Evolutionary conservation across 2,888 invertebrate species (phyloP).

Genomic region (Eilema caniola): DNA sequence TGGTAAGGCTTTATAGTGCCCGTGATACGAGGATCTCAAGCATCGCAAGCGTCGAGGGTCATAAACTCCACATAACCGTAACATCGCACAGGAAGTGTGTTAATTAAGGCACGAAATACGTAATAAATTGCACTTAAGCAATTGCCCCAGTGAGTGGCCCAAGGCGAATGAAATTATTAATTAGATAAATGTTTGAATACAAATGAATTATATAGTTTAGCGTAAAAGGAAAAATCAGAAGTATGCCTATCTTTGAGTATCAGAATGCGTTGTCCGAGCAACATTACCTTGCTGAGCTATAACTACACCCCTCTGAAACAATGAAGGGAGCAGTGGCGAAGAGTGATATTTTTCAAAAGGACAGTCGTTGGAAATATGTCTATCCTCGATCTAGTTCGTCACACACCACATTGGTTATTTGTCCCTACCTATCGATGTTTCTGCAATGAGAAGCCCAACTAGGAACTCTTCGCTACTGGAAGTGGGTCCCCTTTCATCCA

Average conservation of each 20-base stretch:
- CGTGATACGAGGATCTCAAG: neutral
- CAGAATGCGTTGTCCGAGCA: too few relatives aligned
- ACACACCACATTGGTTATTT: too few relatives aligned
- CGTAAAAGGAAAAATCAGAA: neutral
- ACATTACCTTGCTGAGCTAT: too few relatives aligned
- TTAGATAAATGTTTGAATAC: conserved; percentile 39
- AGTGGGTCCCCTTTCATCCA: neutral
- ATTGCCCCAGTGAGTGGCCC: conserved; percentile 64
- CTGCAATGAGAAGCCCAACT: too few relatives aligned
- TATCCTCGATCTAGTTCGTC: too few relatives aligned
- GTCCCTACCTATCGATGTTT: too few relatives aligned
- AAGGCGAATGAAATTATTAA: conserved; percentile 59
- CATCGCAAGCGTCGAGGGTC: conserved; percentile 44
- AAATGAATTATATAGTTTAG: neutral
- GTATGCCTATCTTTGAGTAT: too few relatives aligned
- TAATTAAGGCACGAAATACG: conserved; percentile 65
- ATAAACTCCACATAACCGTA: conserved; percentile 58
- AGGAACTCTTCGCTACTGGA: too few relatives aligned
- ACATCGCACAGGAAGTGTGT: conserved; percentile 65
- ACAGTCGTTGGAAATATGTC: too few relatives aligned
- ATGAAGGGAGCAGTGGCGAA: too few relatives aligned
- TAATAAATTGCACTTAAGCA: conserved; percentile 62
- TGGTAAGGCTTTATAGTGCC: neutral
- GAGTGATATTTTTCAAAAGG: too few relatives aligned
- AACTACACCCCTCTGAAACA: neutral